Base-by-base conservation (phyloP, 2,888 invertebrate genomes). In the Odontomyia ornata region DNA sequence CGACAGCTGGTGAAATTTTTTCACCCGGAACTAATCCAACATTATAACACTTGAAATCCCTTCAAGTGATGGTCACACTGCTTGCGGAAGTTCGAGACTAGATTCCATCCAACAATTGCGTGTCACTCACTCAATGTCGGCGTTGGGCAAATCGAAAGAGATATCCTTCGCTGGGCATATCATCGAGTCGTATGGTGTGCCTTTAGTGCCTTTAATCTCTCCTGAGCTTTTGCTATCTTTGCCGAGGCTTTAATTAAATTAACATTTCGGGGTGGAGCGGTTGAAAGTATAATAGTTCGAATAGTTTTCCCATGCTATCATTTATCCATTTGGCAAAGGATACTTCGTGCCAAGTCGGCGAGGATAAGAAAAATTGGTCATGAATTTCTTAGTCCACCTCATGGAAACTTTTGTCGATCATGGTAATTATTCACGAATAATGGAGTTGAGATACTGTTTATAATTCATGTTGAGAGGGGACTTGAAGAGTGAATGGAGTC, bases 231-330 rank as follows among this genome's bases (percentile, higher is more conserved):
- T 25, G 47, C 69, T 46, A 69, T 69, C 69, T 46, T 18, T 36
- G 69, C 43, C 25, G 7, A 43, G 18, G 15, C 18, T 47, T 69
- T 69, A 69, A 69, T 69, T 69, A 47, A 69, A 69, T 46, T 69
- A 69, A 47, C 69, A 47, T 69, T 46, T 69, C 30, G 25, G 15
- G 5, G 52, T n/a, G 21, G 60, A 36, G 28, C 18, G 65, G 30
- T 65, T 36, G 28, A n/a, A 11, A n/a, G n/a, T n/a, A n/a, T n/a
- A 65, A 36, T 36, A 65, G 65, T 5, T 52, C 52, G 36, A 36
- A 36, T 36, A 36, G 36, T 36, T 36, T 5, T 36, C 36, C 36
- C 36, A 36, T 36, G 36, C 36, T 36, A 36, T 36, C 36, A 36
- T 36, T 36, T 36, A 36, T 9, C 36, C 9, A 5, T 36, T 36